Evolutionary conservation across 2,113 vertebrate genomes (phyloP), one percentile per base, ranked within the genome.

Genomic region (Pandion haliaetus): DNA sequence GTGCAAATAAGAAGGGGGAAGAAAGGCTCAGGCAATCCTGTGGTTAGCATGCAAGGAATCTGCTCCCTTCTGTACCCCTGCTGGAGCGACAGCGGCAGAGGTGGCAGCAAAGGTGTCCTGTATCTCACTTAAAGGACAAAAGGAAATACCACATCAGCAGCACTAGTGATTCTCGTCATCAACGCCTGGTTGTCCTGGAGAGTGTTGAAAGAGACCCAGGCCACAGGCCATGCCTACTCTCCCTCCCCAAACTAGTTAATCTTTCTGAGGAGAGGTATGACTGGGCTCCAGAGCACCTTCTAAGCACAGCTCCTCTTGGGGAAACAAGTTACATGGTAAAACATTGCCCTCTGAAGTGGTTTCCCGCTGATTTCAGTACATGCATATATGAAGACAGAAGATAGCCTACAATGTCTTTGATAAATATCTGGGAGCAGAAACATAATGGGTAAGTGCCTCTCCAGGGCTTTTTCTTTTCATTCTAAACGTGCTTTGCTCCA

Each of bases 91-190:
- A 73, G 74, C 6, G 0, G 44, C 77, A 88, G 47, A n/a, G 21
- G 44, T 72, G 90, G 61, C 91, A 74, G 76, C 52, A 71, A 66
- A 86, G 40, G 61, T 73, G 55, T 76, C 67, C 29, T 54, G 40
- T 52, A 52, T 81, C 82, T 81, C 1, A 0, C 23, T 69, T 78
- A n/a, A 81, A 92, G 59, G 16, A 96, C 47, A 67, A 94, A 95
- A 94, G 89, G 87, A 94, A 96, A 92, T 81, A 59, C 62, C 91
- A 91, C 57, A 70, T 81, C 87, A 92, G 79, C 87, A 90, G 82
- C 72, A 62, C 47, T 3, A 38, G 38, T 67, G 84, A 96, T 83
- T 82, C 87, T 55, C 91, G 76, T 91, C 89, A 78, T 32, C 74
- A 38, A 44, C 0, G 5, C 21, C 86, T 82, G 59, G 36, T 57